These are phyloP conservation scores for Ptychodera flava DNA, from an alignment of 35 echinoderm and acorn worm genomes.

Conservation along the genomic window DNA sequence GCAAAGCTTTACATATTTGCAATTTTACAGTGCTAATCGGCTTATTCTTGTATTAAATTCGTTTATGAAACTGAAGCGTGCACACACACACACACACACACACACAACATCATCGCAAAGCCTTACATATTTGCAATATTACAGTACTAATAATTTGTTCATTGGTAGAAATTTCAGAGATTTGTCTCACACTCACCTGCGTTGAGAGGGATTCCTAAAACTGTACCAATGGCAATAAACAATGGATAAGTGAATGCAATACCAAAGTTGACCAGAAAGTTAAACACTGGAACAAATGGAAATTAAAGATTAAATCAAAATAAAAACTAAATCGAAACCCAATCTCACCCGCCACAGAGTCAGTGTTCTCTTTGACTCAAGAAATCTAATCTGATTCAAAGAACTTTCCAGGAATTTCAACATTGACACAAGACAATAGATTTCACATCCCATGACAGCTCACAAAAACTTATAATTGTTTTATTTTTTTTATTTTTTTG, in stretches of 20 bases:
- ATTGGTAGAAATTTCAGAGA: not conserved
- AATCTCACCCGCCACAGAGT: no score
- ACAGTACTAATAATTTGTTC: not conserved
- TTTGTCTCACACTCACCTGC: conserved; percentile 45
- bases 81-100: not conserved
- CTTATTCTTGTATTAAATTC: not conserved
- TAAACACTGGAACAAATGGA: conserved; percentile 30
- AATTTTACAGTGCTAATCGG: not conserved
- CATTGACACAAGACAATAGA: not conserved
- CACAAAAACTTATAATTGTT: no score
- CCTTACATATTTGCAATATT: not conserved
- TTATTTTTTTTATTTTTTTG: no score
- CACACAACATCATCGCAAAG: not conserved
- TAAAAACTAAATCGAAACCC: no score
- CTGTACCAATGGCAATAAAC: conserved; percentile 64
- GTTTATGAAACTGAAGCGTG: not conserved
- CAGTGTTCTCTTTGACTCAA: not conserved
- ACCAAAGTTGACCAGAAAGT: conserved; percentile 88
- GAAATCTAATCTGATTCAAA: not conserved
- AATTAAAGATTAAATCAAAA: not conserved
- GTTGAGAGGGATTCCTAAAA: conserved; percentile 79
- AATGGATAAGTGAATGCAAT: conserved; percentile 89
- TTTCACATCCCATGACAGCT: not conserved
- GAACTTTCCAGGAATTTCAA: not conserved
- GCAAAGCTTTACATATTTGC: not conserved